Evolutionary conservation across 1,140 invertebrate species (phyloP).

Genomic region (Rhysida immarginata): DNA sequence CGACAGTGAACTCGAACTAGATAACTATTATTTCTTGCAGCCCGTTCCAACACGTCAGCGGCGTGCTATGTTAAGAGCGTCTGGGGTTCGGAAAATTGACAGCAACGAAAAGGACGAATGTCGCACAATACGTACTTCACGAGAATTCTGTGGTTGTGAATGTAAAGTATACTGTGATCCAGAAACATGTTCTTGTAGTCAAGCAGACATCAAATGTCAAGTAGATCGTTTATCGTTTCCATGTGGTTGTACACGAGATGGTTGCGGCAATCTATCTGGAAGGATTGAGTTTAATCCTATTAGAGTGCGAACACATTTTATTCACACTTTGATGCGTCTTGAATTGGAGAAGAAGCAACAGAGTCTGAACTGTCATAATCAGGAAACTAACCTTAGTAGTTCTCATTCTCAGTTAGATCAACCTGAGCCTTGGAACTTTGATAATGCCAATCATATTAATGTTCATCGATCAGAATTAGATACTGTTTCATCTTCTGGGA

Average conservation of each 20-base stretch:
- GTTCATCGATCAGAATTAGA: too few relatives aligned
- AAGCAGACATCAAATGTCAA: slow-evolving; percentile 91
- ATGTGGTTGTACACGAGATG: slow-evolving; percentile 85
- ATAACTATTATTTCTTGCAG: slow-evolving; percentile 79
- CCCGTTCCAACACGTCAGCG: slow-evolving; percentile 84
- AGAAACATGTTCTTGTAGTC: slow-evolving; percentile 81
- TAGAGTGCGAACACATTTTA: slow-evolving; percentile 90
- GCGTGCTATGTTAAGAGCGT: slow-evolving; percentile 63
- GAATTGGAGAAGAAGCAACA: slow-evolving; percentile 72
- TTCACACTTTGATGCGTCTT: slow-evolving; percentile 88
- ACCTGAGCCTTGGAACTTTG: too few relatives aligned
- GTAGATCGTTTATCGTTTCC: slow-evolving; percentile 91
- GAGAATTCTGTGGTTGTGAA: slow-evolving; percentile 88
- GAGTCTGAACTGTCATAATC: too few relatives aligned
- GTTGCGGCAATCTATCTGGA: slow-evolving; percentile 81
- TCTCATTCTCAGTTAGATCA: too few relatives aligned
- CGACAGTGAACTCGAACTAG: slow-evolving; percentile 68
- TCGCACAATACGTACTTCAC: slow-evolving; percentile 71
- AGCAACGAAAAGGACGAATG: slow-evolving; percentile 87
- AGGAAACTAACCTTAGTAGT: too few relatives aligned
- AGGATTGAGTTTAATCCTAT: slow-evolving; percentile 92
- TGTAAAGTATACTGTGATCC: slow-evolving; percentile 90
- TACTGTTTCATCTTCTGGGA: too few relatives aligned
- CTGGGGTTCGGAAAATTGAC: slow-evolving; percentile 87
- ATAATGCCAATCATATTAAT: too few relatives aligned